Conservation (phyloP, 1,140 invertebrate genomes). For the roundworm (Caenorhabditis elegans) region DNA sequence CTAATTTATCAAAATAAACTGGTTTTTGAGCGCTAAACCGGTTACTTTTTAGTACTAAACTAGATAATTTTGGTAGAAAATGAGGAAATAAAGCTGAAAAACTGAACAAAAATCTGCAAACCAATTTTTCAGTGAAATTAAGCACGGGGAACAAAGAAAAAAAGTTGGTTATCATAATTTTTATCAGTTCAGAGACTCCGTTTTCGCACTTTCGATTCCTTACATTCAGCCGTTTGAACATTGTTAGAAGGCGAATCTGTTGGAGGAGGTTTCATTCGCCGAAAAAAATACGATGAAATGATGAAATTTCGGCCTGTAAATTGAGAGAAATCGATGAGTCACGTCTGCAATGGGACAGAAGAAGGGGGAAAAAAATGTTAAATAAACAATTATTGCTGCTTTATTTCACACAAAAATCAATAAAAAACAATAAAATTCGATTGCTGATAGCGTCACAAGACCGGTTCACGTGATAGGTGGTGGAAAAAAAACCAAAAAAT, state of each 20-base stretch:
- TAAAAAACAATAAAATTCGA: no score
- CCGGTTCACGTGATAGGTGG: slow-evolving; percentile 3
- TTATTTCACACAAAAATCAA: no score
- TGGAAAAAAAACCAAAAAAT: no score
- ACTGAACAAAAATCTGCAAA: no score
- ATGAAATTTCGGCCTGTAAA: neutral
- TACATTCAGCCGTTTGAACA: slow-evolving; percentile 21
- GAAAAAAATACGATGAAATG: neutral
- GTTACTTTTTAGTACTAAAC: no score
- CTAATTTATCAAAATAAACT: no score
- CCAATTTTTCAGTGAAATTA: no score
- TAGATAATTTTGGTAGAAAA: no score
- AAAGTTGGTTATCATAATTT: neutral
- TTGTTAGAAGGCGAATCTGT: neutral
- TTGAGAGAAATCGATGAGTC: neutral
- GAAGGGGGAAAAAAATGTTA: neutral
- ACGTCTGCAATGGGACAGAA: neutral
- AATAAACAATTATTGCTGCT: neutral
- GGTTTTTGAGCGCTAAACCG: no score
- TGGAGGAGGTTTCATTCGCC: neutral
- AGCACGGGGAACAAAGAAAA: slow-evolving; percentile 23
- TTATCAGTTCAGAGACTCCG: neutral
- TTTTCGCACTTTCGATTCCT: slow-evolving; percentile 8
- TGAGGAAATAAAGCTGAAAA: no score
- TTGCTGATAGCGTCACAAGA: no score